Evolutionary conservation across 2,113 vertebrate species (phyloP).

Genomic region (Brachypodius melanocephalos): DNA sequence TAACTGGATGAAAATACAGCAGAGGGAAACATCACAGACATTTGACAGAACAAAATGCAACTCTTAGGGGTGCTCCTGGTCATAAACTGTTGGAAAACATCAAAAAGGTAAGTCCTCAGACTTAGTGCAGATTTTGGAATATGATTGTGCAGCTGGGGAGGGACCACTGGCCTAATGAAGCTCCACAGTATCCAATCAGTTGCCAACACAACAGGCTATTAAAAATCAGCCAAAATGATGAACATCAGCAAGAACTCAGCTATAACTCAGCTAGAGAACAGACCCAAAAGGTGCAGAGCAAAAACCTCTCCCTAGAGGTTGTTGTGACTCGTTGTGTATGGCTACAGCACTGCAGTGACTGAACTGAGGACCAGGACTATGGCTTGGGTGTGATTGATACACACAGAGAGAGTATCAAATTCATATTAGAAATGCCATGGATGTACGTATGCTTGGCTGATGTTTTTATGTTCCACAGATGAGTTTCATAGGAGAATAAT

Average conservation of each 20-base stretch:
- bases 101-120: not conserved
- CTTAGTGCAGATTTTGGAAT: not conserved
- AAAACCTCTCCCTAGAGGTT: not conserved
- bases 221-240: not conserved
- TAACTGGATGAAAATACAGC: constrained; percentile 19
- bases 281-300: not conserved
- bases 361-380: not conserved
- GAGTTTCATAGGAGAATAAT: not conserved
- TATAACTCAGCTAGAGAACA: not conserved
- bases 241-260: not conserved
- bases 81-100: not conserved
- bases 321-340: not conserved
- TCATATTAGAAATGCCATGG: not conserved
- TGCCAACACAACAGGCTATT: not conserved
- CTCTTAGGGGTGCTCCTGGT: not conserved
- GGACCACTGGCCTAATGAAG: not conserved
- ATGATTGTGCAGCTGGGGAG: not conserved
- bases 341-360: not conserved
- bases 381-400: not conserved
- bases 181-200: not conserved
- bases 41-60: not conserved
- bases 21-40: not conserved
- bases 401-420: not conserved
- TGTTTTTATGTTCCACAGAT: not conserved
- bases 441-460: not conserved